phyloP scores from a whole-genome alignment of 2,888 invertebrate species.

The Acrocera orbiculus region DNA sequence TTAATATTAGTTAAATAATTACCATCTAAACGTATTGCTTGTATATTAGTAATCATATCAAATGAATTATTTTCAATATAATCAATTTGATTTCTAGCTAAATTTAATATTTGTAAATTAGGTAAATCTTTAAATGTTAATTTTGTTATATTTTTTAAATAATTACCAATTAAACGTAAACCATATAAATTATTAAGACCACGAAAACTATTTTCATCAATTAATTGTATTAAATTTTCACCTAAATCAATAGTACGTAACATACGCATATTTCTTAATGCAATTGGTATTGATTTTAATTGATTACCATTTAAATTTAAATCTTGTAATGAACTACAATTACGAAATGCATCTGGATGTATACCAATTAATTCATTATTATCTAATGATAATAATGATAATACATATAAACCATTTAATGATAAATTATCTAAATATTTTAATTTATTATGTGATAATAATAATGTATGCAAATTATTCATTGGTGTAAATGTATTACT shows the following conservation, averaged over 20 bases:
- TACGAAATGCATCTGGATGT: conserved; percentile 74
- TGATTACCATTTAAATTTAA: conserved; percentile 78
- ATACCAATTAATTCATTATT: conserved; percentile 69
- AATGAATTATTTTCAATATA: conserved; percentile 67
- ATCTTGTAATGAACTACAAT: conserved; percentile 80
- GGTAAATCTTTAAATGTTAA: conserved; percentile 63
- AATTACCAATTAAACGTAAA: conserved; percentile 75
- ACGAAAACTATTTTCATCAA: conserved; percentile 67
- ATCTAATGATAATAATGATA: conserved; percentile 69
- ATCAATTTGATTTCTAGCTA: conserved; percentile 69
- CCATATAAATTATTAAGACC: conserved; percentile 75
- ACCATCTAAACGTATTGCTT: conserved; percentile 72
- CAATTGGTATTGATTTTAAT: conserved; percentile 60
- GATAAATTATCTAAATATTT: conserved; percentile 71
- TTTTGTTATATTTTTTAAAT: conserved; percentile 62
- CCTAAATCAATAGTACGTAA: conserved; percentile 78
- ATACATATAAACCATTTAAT: conserved; percentile 70
- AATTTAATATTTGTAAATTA: conserved; percentile 66
- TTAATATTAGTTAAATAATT: conserved; percentile 69
- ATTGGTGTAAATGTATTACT: conserved; percentile 79
- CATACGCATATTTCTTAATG: conserved; percentile 68
- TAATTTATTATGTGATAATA: conserved; percentile 71
- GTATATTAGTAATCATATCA: conserved; percentile 57
- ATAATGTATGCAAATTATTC: conserved; percentile 79
- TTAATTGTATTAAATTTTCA: conserved; percentile 67